Conservation (phyloP, 2,113 vertebrate genomes). For the Pseudopodoces humilis region DNA sequence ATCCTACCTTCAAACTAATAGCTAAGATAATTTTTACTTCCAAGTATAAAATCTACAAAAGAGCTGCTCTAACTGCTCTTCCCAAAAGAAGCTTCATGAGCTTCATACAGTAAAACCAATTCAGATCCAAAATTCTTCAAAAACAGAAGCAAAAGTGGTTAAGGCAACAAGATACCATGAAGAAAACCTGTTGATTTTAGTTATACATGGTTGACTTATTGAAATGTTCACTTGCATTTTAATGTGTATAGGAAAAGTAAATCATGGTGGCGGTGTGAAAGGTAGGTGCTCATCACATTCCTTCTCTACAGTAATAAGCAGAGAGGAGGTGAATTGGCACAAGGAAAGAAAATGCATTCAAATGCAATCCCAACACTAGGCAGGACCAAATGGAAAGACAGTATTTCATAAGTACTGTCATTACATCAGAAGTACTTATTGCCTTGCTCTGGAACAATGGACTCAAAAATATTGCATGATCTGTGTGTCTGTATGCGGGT, state of each 20-base stretch:
- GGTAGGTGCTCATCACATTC: not conserved
- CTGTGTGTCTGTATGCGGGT: not conserved
- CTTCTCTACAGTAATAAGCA: not conserved
- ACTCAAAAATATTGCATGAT: not conserved
- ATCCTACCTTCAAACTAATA: not conserved
- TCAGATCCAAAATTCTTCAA: slow-evolving; percentile 43
- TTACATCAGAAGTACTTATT: not conserved
- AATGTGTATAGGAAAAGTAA: not conserved
- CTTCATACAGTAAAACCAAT: slow-evolving; percentile 29
- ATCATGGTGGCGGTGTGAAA: not conserved
- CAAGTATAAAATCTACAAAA: not conserved
- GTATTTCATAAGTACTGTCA: not conserved
- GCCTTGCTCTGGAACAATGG: not conserved
- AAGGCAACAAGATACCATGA: not conserved
- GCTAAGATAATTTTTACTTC: not conserved
- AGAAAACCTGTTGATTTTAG: slow-evolving; percentile 33
- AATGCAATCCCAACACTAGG: not conserved
- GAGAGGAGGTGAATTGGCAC: not conserved
- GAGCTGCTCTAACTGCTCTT: not conserved
- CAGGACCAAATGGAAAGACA: not conserved
- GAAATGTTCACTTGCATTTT: slow-evolving; percentile 1
- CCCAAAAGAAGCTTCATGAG: not conserved
- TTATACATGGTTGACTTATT: not conserved
- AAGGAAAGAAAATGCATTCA: not conserved
- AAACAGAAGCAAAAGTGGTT: slow-evolving; percentile 22